A percentile compares a stretch with the other conserved stretches of the same genome.
Conservation (phyloP, 2,113 vertebrate species). For the Sylvilagus bachmani region DNA sequence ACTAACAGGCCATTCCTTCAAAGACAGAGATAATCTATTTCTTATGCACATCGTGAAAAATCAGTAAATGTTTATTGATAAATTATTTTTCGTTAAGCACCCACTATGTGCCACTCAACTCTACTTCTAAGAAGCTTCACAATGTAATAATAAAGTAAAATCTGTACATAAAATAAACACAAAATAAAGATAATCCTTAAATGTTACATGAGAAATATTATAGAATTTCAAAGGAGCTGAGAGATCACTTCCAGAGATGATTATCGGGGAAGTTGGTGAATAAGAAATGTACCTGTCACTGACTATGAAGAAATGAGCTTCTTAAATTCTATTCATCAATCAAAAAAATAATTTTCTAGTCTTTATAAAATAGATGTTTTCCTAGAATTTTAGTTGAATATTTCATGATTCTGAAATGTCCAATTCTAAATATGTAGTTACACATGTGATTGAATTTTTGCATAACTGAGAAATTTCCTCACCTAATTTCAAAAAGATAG, state of each 20-base stretch:
- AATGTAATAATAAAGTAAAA: background rate
- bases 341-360: background rate
- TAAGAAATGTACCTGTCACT: background rate
- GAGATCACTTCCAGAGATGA: background rate
- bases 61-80: background rate
- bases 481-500: background rate
- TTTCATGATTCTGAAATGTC: background rate
- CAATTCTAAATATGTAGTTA: background rate
- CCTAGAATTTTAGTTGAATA: background rate
- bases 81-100: slow-evolving; percentile 41
- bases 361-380: background rate
- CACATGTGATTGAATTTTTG: background rate
- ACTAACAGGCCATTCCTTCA: background rate
- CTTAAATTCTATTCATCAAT: background rate
- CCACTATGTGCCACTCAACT: background rate
- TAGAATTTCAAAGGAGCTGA: background rate
- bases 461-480: background rate
- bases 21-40: background rate
- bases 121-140: background rate
- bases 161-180: background rate
- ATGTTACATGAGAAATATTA: background rate
- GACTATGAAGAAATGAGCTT: background rate
- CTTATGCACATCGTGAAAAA: background rate
- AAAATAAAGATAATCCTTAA: slow-evolving; percentile 11
- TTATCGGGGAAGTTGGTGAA: background rate